These are phyloP conservation scores for Alces alces DNA, from an alignment of 2,113 vertebrate genomes.

Conservation along the genomic window DNA sequence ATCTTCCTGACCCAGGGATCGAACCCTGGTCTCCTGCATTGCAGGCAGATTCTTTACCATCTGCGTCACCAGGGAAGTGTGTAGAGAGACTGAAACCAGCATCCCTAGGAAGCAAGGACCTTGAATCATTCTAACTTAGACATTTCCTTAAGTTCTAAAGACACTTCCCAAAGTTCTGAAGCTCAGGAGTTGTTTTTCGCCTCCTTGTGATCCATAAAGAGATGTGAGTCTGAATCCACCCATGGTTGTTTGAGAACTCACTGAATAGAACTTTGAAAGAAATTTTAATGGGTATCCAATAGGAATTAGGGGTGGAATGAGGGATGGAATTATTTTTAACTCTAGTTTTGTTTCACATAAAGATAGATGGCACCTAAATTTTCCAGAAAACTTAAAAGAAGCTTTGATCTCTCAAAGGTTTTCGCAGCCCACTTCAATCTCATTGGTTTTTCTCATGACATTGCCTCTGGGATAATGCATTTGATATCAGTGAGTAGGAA, in stretches of 20 bases:
- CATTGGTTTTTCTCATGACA: neutral
- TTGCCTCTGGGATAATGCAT: neutral
- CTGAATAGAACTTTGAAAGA: neutral
- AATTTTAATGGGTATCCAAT: neutral
- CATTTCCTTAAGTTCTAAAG: neutral
- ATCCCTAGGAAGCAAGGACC: neutral
- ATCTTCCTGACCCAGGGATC: neutral
- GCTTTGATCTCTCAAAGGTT: neutral
- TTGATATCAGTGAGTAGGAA: neutral
- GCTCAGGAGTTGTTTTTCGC: neutral
- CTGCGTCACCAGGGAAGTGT: neutral
- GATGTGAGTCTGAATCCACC: neutral
- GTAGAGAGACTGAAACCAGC: neutral
- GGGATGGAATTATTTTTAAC: constrained; percentile 20
- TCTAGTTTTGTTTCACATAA: neutral
- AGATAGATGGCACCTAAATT: neutral
- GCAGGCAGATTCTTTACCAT: neutral
- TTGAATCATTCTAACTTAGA: neutral
- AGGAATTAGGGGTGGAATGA: neutral
- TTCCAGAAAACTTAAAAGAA: neutral
- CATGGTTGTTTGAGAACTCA: neutral
- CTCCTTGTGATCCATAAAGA: neutral
- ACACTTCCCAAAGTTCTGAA: neutral
- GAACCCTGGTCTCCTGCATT: neutral
- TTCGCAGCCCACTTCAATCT: neutral